These are phyloP conservation scores for Catamblyrhynchus diadema DNA, from an alignment of 2,797 vertebrate genomes.

Conservation along the genomic window DNA sequence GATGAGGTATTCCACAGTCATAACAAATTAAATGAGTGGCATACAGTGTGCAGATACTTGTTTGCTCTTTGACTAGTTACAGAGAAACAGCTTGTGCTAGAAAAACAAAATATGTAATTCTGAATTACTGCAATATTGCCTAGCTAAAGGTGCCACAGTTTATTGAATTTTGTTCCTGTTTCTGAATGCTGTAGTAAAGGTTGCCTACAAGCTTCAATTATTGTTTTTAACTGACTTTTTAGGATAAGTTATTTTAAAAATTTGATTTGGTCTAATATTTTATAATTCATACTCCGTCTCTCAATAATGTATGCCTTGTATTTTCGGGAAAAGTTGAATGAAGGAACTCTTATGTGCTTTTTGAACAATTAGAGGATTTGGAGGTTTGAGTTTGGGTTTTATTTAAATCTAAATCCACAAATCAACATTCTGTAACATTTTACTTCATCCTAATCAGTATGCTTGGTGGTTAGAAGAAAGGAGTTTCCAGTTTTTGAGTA, in stretches of 20 bases:
- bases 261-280: background rate
- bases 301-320: background rate
- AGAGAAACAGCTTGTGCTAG: constrained; percentile 13
- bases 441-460: background rate
- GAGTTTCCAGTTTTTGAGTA: background rate
- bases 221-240: background rate
- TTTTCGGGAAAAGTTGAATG: background rate
- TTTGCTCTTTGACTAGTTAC: constrained; percentile 39
- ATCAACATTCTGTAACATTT: background rate
- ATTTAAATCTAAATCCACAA: background rate
- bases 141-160: background rate
- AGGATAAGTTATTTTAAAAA: background rate
- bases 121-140: background rate
- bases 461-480: background rate
- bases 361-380: background rate
- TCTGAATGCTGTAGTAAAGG: background rate
- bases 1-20: constrained; percentile 39
- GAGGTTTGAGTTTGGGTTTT: background rate
- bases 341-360: background rate
- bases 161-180: background rate
- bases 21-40: constrained; percentile 26
- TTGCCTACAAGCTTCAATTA: background rate
- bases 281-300: background rate
- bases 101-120: constrained; percentile 3
- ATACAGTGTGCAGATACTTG: background rate